Evolutionary conservation across 2,888 invertebrate genomes (phyloP).

Genomic region (Aphodius granarius): DNA sequence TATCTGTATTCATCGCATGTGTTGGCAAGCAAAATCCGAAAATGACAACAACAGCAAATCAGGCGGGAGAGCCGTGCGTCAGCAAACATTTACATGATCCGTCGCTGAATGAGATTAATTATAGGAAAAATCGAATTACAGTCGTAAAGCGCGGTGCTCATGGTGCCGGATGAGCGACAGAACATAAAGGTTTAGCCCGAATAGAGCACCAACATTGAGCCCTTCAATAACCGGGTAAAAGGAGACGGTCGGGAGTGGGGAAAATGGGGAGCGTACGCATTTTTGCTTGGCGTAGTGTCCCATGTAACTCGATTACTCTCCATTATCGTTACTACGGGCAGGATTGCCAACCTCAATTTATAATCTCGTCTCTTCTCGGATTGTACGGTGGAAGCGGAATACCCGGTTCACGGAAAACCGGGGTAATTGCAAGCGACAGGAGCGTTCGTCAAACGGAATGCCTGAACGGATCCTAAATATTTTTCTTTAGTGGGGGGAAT

Average conservation of each 20-base stretch:
- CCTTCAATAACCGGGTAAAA: background rate
- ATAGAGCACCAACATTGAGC: background rate
- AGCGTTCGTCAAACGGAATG: background rate
- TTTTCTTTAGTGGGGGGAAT: background rate
- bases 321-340: constrained; percentile 25
- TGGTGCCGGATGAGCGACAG: background rate
- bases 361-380: background rate
- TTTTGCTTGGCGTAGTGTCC: background rate
- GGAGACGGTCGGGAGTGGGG: background rate
- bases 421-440: background rate
- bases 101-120: background rate
- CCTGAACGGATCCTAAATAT: background rate
- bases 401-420: background rate
- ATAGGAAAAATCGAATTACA: background rate
- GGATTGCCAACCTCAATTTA: constrained; percentile 28
- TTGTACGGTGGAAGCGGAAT: background rate
- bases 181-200: background rate
- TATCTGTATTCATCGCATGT: background rate
- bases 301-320: constrained; percentile 27
- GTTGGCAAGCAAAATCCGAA: background rate
- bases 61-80: background rate
- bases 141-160: background rate
- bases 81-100: background rate
- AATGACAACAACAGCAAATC: background rate
- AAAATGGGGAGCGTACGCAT: constrained; percentile 1